Conservation (phyloP, 2,113 vertebrate genomes). For the Tyto alba region DNA sequence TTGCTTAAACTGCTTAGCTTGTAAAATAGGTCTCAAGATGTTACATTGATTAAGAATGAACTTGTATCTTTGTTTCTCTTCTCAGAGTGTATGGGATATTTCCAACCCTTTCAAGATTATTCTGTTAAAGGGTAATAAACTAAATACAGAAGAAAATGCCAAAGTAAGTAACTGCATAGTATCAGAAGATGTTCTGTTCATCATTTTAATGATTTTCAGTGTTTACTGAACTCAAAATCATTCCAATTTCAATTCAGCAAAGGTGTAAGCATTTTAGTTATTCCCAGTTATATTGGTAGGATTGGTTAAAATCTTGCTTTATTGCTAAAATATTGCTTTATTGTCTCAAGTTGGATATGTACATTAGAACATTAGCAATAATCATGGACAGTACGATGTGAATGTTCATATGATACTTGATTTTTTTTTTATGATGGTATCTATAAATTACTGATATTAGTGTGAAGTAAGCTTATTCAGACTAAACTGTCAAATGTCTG, state of each 20-base stretch:
- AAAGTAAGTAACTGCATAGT: slow-evolving; percentile 78
- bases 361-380: neutral
- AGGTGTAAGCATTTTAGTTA: neutral
- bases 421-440: neutral
- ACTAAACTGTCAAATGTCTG: neutral
- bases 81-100: slow-evolving; percentile 88
- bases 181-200: neutral
- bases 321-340: neutral
- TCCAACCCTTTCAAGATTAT: slow-evolving; percentile 82
- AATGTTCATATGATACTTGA: neutral
- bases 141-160: slow-evolving; percentile 93
- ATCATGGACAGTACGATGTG: neutral
- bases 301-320: neutral
- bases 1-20: neutral
- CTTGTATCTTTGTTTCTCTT: neutral
- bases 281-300: neutral
- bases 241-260: neutral
- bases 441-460: neutral
- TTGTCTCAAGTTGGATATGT: neutral
- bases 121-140: slow-evolving; percentile 87
- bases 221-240: neutral
- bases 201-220: neutral
- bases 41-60: neutral
- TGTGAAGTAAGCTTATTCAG: neutral
- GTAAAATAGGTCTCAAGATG: neutral